Conservation (phyloP, 64 coral and sea anemone genomes). For the Astreopora myriophthalma region DNA sequence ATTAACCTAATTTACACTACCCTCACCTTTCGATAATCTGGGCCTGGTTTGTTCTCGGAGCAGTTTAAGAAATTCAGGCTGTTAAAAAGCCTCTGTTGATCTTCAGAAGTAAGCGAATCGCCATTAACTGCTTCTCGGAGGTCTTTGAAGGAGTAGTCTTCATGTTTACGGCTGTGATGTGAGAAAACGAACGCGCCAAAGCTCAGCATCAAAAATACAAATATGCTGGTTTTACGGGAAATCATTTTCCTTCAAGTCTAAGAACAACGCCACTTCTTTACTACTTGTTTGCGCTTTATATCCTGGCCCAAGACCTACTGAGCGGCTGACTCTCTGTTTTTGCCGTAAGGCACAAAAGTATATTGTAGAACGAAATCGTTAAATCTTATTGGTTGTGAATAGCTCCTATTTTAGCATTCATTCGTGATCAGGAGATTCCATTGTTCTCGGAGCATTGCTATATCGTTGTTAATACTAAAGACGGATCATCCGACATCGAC, state of each 20-base stretch:
- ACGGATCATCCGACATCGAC: too few relatives aligned
- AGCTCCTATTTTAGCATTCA: too few relatives aligned
- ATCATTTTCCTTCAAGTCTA: background rate
- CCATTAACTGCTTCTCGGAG: constrained; percentile 2
- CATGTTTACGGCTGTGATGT: constrained; percentile 19
- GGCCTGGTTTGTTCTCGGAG: background rate
- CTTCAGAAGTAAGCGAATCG: background rate
- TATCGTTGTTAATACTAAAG: too few relatives aligned
- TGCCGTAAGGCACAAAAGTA: too few relatives aligned
- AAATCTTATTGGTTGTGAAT: too few relatives aligned
- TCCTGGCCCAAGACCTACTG: too few relatives aligned
- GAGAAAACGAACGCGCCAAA: background rate
- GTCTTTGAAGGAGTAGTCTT: constrained; percentile 2
- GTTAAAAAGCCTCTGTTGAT: background rate
- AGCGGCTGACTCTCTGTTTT: too few relatives aligned
- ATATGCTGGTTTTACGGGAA: background rate
- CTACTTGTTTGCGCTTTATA: background rate
- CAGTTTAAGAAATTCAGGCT: constrained; percentile 18
- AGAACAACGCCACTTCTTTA: background rate
- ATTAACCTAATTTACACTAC: too few relatives aligned
- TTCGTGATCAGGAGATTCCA: too few relatives aligned
- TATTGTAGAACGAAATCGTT: too few relatives aligned
- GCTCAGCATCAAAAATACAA: background rate
- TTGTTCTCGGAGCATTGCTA: too few relatives aligned
- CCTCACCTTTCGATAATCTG: background rate